These are phyloP conservation scores for Sinocyclocheilus anshuiensis DNA, from an alignment of 2,113 vertebrate species.

Conservation along the genomic window DNA sequence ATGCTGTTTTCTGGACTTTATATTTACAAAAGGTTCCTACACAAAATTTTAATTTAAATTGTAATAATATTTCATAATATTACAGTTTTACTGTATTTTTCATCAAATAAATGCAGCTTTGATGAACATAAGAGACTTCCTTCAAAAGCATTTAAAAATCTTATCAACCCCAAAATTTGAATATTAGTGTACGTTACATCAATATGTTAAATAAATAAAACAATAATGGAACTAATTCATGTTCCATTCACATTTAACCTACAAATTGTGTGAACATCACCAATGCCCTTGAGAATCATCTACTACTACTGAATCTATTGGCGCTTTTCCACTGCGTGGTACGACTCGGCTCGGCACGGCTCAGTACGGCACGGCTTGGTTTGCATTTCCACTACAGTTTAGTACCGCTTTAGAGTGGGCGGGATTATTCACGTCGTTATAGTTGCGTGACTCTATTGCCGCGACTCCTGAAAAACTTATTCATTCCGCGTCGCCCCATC, in stretches of 20 bases:
- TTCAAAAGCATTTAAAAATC: not conserved
- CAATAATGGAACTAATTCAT: not conserved
- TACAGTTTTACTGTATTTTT: not conserved
- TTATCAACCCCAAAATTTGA: not conserved
- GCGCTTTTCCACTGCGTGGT: too few relatives aligned
- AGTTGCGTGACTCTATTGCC: too few relatives aligned
- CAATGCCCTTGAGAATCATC: not conserved
- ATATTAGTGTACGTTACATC: not conserved
- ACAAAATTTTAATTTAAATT: too few relatives aligned
- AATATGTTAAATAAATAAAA: not conserved
- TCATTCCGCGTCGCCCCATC: too few relatives aligned
- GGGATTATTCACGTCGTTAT: too few relatives aligned
- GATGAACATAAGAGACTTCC: not conserved
- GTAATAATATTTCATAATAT: not conserved
- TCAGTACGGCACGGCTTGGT: too few relatives aligned
- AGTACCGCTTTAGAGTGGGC: too few relatives aligned
- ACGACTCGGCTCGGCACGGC: too few relatives aligned
- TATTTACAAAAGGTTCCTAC: too few relatives aligned
- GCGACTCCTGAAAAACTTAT: too few relatives aligned
- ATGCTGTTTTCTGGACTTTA: too few relatives aligned
- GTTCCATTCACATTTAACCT: not conserved
- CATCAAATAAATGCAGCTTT: not conserved
- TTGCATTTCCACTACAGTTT: too few relatives aligned
- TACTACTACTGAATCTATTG: not conserved
- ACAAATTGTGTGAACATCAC: not conserved